Percentiles rank a stretch among this genome's conserved stretches.
Conservation (phyloP, 53 echinoderm and acorn worm genomes). For the Holothuria scabra region DNA sequence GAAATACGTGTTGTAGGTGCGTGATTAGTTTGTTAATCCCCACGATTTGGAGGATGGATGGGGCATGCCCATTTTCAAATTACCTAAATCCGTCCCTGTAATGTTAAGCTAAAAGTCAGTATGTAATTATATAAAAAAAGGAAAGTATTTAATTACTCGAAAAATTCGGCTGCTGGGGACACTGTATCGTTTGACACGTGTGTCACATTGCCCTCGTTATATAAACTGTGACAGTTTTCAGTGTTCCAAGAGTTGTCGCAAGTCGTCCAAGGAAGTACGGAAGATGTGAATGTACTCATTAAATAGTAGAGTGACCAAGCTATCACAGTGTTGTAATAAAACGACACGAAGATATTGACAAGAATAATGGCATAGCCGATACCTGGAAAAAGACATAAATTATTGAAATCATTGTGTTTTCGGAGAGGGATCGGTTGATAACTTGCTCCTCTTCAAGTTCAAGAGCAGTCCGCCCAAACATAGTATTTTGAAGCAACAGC, state of each 20-base stretch:
- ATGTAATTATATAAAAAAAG: too few species aligned
- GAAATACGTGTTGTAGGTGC: too few species aligned
- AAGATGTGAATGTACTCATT: slow-evolving; percentile 73
- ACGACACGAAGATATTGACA: slow-evolving; percentile 81
- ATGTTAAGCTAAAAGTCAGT: too few species aligned
- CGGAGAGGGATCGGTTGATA: too few species aligned
- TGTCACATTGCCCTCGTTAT: slow-evolving; percentile 19
- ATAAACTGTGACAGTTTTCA: slow-evolving; percentile 58
- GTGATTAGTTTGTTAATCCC: too few species aligned
- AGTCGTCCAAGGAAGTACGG: slow-evolving; percentile 80
- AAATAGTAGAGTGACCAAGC: slow-evolving; percentile 92
- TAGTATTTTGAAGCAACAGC: too few species aligned
- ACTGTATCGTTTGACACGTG: slow-evolving; percentile 30
- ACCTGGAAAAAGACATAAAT: slow-evolving; percentile 52
- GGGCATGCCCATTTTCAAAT: too few species aligned
- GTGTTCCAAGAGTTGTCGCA: slow-evolving; percentile 94
- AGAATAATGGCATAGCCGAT: slow-evolving; percentile 81
- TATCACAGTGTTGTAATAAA: slow-evolving; percentile 95
- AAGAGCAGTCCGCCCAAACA: too few species aligned
- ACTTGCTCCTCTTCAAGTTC: too few species aligned
- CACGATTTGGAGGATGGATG: too few species aligned
- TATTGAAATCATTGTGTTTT: too few species aligned
- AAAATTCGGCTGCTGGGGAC: slow-evolving; percentile 81
- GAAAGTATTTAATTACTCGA: slow-evolving; percentile 66
- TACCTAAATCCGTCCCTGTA: too few species aligned